phyloP scores from a whole-genome alignment of 2,113 vertebrate species.

The Petromus typicus region DNA sequence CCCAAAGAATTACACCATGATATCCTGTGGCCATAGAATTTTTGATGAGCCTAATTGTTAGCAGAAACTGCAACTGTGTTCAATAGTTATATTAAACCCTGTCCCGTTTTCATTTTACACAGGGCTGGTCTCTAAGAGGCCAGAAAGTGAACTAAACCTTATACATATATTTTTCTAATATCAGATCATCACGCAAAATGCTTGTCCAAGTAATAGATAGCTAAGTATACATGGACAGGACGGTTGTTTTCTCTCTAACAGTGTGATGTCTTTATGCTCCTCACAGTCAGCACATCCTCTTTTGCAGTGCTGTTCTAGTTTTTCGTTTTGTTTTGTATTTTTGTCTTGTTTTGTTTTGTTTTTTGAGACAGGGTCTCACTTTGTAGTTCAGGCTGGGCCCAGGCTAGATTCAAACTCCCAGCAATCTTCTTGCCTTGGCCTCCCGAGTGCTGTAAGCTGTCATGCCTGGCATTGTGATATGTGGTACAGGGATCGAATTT shows the following conservation, averaged over 20 bases:
- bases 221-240: neutral
- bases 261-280: neutral
- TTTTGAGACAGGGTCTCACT: too few relatives aligned
- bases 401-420: too few relatives aligned
- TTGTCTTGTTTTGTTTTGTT: too few relatives aligned
- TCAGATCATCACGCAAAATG: slow-evolving; percentile 41
- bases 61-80: neutral
- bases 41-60: slow-evolving; percentile 39
- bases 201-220: slow-evolving; percentile 32
- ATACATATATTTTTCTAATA: neutral
- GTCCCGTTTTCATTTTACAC: neutral
- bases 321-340: too few relatives aligned
- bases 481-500: too few relatives aligned
- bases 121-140: neutral
- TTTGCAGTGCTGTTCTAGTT: neutral
- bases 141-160: slow-evolving; percentile 30
- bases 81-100: neutral
- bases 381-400: too few relatives aligned
- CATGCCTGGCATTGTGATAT: too few relatives aligned
- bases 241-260: slow-evolving; percentile 61
- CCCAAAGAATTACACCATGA: neutral
- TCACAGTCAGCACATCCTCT: neutral
- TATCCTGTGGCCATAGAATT: neutral
- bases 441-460: too few relatives aligned
- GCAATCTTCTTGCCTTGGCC: too few relatives aligned